phyloP scores from a whole-genome alignment of 2,888 invertebrate genomes.

The Hypomecis atomaria region DNA sequence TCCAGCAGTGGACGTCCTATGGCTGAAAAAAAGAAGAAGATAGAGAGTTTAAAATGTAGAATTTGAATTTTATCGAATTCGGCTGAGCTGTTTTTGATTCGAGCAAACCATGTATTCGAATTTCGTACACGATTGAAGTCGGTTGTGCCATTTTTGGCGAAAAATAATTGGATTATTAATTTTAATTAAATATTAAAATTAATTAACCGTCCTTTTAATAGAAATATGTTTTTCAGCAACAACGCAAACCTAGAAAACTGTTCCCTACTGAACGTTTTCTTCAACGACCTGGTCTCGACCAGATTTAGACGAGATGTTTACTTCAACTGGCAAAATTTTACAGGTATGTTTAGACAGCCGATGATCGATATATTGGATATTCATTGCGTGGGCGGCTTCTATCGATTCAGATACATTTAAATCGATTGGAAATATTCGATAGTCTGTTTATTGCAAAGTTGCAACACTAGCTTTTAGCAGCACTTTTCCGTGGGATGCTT shows the following conservation, averaged over 20 bases:
- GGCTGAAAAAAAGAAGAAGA: too few relatives aligned
- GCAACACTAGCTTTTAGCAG: not conserved
- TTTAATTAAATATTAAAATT: too few relatives aligned
- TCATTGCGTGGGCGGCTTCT: conserved; percentile 6
- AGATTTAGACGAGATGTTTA: conserved; percentile 87
- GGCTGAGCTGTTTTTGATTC: too few relatives aligned
- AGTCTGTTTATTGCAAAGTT: not conserved
- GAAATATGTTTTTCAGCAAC: conserved; percentile 62
- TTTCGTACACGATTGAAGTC: too few relatives aligned
- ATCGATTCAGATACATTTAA: conserved; percentile 6
- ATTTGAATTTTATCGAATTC: too few relatives aligned
- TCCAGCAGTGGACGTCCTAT: too few relatives aligned
- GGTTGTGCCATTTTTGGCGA: too few relatives aligned
- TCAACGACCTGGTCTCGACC: conserved; percentile 87
- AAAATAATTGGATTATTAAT: too few relatives aligned
- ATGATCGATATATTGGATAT: conserved; percentile 43
- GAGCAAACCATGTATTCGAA: too few relatives aligned
- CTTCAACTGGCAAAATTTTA: conserved; percentile 88
- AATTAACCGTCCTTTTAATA: too few relatives aligned
- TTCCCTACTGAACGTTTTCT: conserved; percentile 87
- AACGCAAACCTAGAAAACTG: conserved; percentile 76
- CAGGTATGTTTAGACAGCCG: conserved; percentile 75
- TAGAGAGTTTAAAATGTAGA: too few relatives aligned
- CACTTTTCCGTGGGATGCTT: not conserved
- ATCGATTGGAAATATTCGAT: not conserved